Evolutionary conservation across 2,888 invertebrate species (phyloP), one percentile per base, ranked within the genome.

Genomic region (Catocala fraxini): DNA sequence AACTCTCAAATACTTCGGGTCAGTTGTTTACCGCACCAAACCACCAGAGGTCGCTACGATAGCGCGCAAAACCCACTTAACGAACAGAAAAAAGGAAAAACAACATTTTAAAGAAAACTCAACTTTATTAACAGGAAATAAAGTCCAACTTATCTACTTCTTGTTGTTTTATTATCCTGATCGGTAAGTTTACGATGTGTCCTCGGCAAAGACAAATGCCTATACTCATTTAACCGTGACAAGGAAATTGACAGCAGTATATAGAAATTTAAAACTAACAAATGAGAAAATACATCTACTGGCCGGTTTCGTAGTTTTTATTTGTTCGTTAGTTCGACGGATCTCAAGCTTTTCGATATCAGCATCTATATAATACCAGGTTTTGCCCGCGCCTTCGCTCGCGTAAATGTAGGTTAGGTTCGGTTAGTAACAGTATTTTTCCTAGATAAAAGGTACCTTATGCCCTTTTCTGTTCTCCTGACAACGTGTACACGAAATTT

Each of bases 31-130:
- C 25, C 25, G 25, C 25, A 10, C 10, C 53, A 39, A 51, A 6
- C 35, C 54, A 3, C 56, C 9, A 51, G 39, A 72, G 56, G 41
- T 45, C 51, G 34, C 46, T 63, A 9, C 48, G 33, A 57, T 11
- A n/a, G 51, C 54, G 47, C 53, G 54, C n/a, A 45, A 42, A 39
- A 25, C 46, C 56, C 46, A 41, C 59, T 45, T 10, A 51, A 11
- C 5, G 6, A 1, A 54, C 51, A 42, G 5, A 42, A 56, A 59
- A 57, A 45, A 35, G 46, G 6, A 10, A 25, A 5, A 48, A 35
- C 49, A 25, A 25, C 1, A 25, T 25, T 25, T 3, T 4, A 25
- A 25, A 25, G 25, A 25, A 25, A 25, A 25, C 4, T 25, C 1
- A 3, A 25, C 42, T 42, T 42, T 11, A 42, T n/a, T 11, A 5